Evolutionary conservation across 92 coral and sea anemone species (phyloP), one percentile per base, ranked within the genome.

Genomic region (Hydrozoanthus gracilis): DNA sequence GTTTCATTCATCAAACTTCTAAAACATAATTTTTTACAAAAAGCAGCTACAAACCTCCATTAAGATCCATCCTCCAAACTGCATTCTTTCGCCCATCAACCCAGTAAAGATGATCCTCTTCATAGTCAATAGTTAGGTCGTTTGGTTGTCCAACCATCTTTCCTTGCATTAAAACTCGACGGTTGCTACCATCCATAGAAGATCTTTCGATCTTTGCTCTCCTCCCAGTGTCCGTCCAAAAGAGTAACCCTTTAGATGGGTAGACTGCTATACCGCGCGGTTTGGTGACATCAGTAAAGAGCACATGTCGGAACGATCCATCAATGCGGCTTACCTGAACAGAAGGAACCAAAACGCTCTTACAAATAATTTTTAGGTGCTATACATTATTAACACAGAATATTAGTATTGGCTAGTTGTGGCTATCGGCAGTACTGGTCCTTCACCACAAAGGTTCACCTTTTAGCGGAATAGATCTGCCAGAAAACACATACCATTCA

Each of bases 251-350:
- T 83, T 90, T 95, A 5, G 89, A 84, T 0, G 99, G 99, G 86
- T 93, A 88, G 39, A 96, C 93, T 0, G 95, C 99, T n/a, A 95
- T 90, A 15, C 90, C 89, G n/a, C 92, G 90, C 60, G 99, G 99
- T 48, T 91, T 92, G 4, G 58, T 49, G 51, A 95, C 87, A 60
- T 86, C 93, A 4, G 92, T 79, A 70, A 96, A 76, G 48, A 96
- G 77, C 16, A 92, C 94, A 18, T 84, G 86, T 20, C 99, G 98
- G 82, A 45, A 73, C 4, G 94, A 92, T 7, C 98, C 99, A 78
- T 96, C 89, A 1, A 96, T 82, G 66, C 94, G 95, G 66, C 99
- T 96, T 4, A 96, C 99, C 99, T 96, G 27, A 6, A 72, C 84
- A 44, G 14, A 54, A 71, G 10, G 16, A 49, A 17, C 4, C 54